These are phyloP conservation scores for Chamaetylas fuelleborni DNA, from an alignment of 2,113 vertebrate species.

Conservation along the genomic window DNA sequence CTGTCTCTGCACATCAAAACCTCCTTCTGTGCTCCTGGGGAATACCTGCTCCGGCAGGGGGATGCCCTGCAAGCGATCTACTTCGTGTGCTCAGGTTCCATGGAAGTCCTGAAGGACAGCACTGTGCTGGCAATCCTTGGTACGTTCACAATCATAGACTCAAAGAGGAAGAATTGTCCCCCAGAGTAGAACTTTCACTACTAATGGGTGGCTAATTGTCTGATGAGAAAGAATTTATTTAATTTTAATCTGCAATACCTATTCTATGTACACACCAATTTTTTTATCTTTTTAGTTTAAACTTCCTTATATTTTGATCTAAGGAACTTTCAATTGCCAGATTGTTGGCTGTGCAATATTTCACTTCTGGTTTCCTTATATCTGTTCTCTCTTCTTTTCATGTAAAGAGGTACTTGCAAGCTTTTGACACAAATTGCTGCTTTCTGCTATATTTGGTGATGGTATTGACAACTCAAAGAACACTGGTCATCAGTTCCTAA, in stretches of 20 bases:
- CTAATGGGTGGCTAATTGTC: not conserved
- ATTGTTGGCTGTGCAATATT: not conserved
- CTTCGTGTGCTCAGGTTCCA: constrained; percentile 97
- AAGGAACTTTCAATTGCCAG: not conserved
- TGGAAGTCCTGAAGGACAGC: constrained; percentile 97
- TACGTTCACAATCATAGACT: constrained; percentile 60
- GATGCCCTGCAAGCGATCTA: constrained; percentile 98
- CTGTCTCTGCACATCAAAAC: constrained; percentile 98
- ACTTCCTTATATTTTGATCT: not conserved
- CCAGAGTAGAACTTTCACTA: not conserved
- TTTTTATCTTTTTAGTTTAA: not conserved
- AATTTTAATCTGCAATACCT: not conserved
- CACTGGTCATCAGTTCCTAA: not conserved
- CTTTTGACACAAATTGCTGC: not conserved
- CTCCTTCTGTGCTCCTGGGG: constrained; percentile 95
- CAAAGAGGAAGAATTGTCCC: not conserved
- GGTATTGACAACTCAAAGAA: not conserved
- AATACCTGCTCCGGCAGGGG: constrained; percentile 94
- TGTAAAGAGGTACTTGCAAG: not conserved
- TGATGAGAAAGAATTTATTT: not conserved
- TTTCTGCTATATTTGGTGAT: not conserved
- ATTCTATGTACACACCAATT: no score
- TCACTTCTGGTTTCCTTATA: not conserved
- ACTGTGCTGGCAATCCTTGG: constrained; percentile 97
- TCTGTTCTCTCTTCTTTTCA: not conserved